Evolutionary conservation across 2,113 vertebrate species (phyloP), one percentile per base, ranked within the genome.

Genomic region (Corythornis madagascariensis): DNA sequence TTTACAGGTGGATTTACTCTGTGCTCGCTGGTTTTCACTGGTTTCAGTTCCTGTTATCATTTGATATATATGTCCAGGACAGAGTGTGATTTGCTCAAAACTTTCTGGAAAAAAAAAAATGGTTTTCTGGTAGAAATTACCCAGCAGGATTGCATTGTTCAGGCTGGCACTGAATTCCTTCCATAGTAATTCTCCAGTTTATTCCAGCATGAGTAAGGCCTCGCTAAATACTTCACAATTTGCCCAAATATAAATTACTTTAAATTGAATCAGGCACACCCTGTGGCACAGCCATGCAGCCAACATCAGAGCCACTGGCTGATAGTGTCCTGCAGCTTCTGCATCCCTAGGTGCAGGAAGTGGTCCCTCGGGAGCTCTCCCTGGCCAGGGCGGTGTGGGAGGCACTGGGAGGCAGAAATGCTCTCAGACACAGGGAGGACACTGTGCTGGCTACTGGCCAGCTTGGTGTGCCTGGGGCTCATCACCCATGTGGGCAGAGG

Each of bases 1-100:
- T 56, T 61, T 74, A 47, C 26, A 52, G 35, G 16, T 3, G 11
- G 10, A 74, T 20, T 69, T 77, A 18, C 24, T 19, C 9, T 20
- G 74, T 0, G 0, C 20, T 47, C 21, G 28, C 33, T 24, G 50
- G 15, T 40, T 83, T 38, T 40, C 21, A 14, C 19, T 4, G 0
- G 12, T 79, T 26, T 67, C 16, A 43, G 48, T 42, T 42, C 33
- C 31, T 84, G 7, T 19, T 65, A 3, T 9, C 7, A 1, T 18
- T 24, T 26, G 29, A 25, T 25, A 33, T 26, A 4, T n/a, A 16
- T 11, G 1, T 40, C 15, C 55, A 70, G 79, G 67, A 50, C 17
- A 13, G 35, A 43, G n/a, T 15, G 24, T 56, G 35, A 43, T 11
- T 48, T 19, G 10, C 14, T 28, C 25, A 66, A 74, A 76, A 60